Conservation (phyloP, 2,888 invertebrate species). For the Hydraecia micacea region DNA sequence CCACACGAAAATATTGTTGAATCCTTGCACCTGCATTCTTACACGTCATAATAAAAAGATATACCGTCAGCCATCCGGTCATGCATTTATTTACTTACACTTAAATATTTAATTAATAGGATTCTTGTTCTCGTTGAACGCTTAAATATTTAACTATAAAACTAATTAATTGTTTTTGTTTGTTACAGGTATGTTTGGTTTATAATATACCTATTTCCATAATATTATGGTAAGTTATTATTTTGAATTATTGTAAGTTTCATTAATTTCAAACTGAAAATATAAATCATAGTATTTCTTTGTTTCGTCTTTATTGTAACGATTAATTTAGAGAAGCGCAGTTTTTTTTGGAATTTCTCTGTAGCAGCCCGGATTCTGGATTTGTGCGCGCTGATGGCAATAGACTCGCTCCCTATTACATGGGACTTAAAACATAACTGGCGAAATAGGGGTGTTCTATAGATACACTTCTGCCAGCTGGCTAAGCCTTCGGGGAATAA, state of each 20-base stretch:
- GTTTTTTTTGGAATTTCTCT: background rate
- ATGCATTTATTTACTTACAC: background rate
- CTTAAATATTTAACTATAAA: slow-evolving; percentile 30
- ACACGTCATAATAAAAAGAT: slow-evolving; percentile 16
- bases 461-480: no score
- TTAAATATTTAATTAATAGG: slow-evolving; percentile 21
- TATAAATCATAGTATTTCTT: background rate
- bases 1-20: background rate
- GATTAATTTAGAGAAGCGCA: background rate
- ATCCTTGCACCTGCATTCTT: slow-evolving; percentile 1
- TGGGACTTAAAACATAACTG: background rate
- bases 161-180: slow-evolving; percentile 51
- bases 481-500: background rate
- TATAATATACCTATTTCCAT: background rate
- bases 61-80: slow-evolving; percentile 10
- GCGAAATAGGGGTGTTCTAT: no score
- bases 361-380: background rate
- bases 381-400: background rate
- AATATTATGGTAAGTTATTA: slow-evolving; percentile 48
- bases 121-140: slow-evolving; percentile 19
- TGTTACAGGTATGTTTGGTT: slow-evolving; percentile 69
- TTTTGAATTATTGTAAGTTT: slow-evolving; percentile 5
- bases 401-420: no score
- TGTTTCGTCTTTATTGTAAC: background rate
- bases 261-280: background rate